Percentiles rank a stretch among this genome's conserved stretches.
Evolutionary conservation across 2,797 vertebrate species (phyloP).

Genomic region (Dendrocincla tyrannina): DNA sequence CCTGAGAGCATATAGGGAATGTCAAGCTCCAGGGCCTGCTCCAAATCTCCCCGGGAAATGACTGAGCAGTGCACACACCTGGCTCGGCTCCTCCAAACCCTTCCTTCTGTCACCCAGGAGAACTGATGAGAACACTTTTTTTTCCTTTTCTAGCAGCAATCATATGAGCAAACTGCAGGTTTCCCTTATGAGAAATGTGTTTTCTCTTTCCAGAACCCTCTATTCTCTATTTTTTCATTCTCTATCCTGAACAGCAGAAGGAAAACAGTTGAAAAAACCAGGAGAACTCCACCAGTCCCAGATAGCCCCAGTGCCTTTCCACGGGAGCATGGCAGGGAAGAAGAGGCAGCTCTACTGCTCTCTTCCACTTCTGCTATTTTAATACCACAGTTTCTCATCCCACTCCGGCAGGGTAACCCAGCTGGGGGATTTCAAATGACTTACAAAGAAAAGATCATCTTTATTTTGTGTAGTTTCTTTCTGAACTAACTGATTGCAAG

Average conservation of each 20-base stretch:
- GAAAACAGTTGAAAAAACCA: background rate
- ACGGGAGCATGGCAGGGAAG: background rate
- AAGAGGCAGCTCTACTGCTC: background rate
- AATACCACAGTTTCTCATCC: background rate
- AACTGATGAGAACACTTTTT: no score
- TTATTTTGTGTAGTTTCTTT: background rate
- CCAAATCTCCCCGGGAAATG: background rate
- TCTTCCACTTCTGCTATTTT: background rate
- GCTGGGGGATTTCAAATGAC: background rate
- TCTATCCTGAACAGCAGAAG: background rate
- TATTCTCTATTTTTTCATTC: background rate
- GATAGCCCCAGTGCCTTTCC: background rate
- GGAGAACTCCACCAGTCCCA: background rate
- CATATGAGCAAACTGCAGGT: no score
- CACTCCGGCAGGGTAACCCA: background rate
- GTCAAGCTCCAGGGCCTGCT: background rate
- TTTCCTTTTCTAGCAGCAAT: no score
- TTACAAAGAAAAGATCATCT: background rate
- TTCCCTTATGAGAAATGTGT: background rate
- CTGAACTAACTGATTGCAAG: background rate
- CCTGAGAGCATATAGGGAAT: accelerated
- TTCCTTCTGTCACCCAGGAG: background rate
- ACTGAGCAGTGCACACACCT: accelerated
- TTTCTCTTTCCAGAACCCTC: background rate
- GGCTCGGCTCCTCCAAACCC: accelerated